Evolutionary conservation across 2,888 invertebrate species (phyloP), one percentile per base, ranked within the genome.

Genomic region (Drosophila quasianomalipes): DNA sequence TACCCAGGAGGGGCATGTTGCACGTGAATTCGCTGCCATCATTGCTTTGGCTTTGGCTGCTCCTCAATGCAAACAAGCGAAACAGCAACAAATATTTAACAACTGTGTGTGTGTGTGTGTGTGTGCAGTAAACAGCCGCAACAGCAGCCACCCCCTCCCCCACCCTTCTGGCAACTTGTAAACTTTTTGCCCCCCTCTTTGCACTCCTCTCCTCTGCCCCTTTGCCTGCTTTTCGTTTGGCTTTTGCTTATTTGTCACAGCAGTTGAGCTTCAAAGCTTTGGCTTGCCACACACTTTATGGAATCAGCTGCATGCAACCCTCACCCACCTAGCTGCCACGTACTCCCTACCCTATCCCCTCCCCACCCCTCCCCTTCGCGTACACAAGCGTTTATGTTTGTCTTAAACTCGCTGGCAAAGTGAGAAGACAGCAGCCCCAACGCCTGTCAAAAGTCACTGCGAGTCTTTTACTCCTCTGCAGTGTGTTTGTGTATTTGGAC

Each of bases 211-310:
- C 16, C 16, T 5, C 30, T 35, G 14, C 35, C n/a, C 26, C 39
- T 10, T 47, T 16, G 9, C 1, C 26, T 19, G 47, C 16, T 47
- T 47, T 47, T 47, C 26, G 54, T 60, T 55, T 74, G 74, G 85
- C 52, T 53, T 57, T 72, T 75, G 85, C 88, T 87, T 85, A 90
- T 85, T 85, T 86, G 85, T 86, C 85, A 89, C 90, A 74, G 71
- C 72, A 79, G 81, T 71, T 70, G 80, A 76, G 78, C 90, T 89
- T 47, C 84, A 90, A 90, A 90, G 88, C 90, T 78, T 85, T 83
- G 79, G 82, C 90, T 82, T 85, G 85, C 79, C 82, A 76, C 88
- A 89, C 88, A 89, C 88, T 87, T 85, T 89, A 89, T 87, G 85
- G 85, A 85, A 85, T 89, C 85, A 89, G 85, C 85, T 84, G 77